Base-by-base conservation (phyloP, 2,888 invertebrate species). In the Steinernema scapterisci region DNA sequence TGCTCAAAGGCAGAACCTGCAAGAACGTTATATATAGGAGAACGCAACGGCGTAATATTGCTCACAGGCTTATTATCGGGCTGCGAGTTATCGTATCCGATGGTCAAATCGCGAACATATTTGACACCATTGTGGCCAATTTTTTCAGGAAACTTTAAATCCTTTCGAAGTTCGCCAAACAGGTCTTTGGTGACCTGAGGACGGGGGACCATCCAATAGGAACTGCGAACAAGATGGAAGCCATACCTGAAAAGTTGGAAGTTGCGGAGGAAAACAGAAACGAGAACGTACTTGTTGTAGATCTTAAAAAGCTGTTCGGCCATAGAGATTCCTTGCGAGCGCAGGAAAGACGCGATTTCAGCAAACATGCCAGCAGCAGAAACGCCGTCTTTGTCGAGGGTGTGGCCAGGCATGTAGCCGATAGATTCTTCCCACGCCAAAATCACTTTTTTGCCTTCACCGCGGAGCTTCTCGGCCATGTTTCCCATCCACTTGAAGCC, bases 401-500 rank as follows among this genome's bases (percentile, higher is more conserved):
- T 84, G 27, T 82, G 81, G 44, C 86, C 86, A 7, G 87, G 82
- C 97, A 99, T 97, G 88, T 94, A 87, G 88, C 91, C 99, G 87
- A 99, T 97, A 0, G 97, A 97, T 89, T 99, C 99, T 88, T 99
- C 99, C 89, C 93, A 99, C 0, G 96, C 95, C 89, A 97, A 95
- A 73, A 99, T 88, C 21, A 82, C 78, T 11, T 81, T 89, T 84
- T 94, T 93, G 38, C 92, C 93, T 74, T 92, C 89, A 75, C 91
- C 89, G 45, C 92, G 89, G 73, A 95, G 89, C 6, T 94, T 91
- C 43, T 92, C 90, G 0, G 93, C 91, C 84, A 91, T 91, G 89
- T 97, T 97, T 5, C 95, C 97, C 94, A 99, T 96, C 97, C 97
- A 99, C 87, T 99, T 99, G 88, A 99, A 99, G 0, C 99, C 99